phyloP scores from a whole-genome alignment of 2,797 vertebrate species.

The Paratrypauchen microcephalus region DNA sequence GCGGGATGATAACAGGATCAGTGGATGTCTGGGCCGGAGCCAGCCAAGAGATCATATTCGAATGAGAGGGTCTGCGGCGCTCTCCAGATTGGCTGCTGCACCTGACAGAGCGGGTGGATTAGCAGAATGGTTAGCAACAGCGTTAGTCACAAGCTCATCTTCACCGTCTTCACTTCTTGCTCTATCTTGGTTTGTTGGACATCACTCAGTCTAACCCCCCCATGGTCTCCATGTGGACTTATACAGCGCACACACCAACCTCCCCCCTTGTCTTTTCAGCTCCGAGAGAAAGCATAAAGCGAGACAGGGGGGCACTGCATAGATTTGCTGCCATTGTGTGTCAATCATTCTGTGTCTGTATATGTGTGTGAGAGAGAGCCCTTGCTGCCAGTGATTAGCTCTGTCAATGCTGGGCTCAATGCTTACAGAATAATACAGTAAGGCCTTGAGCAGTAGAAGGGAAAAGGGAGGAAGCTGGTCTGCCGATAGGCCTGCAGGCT shows the following conservation, averaged over 20 bases:
- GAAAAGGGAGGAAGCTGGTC: constrained; percentile 57
- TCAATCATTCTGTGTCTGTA: constrained; percentile 77
- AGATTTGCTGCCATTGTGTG: constrained; percentile 83
- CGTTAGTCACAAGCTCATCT: constrained; percentile 64
- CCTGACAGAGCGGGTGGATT: constrained; percentile 63
- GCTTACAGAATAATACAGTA: constrained; percentile 73
- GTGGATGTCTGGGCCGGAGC: constrained; percentile 59
- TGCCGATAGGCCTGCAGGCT: constrained; percentile 52
- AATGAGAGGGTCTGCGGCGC: constrained; percentile 62
- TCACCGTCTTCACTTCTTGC: constrained; percentile 54
- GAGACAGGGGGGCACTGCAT: constrained; percentile 71
- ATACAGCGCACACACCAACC: constrained; percentile 31
- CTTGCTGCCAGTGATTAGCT: constrained; percentile 75
- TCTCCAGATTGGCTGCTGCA: constrained; percentile 62
- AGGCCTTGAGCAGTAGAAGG: constrained; percentile 69
- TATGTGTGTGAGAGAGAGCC: constrained; percentile 49
- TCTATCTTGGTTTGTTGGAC: constrained; percentile 65
- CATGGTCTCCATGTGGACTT: constrained; percentile 17
- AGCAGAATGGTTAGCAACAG: constrained; percentile 58
- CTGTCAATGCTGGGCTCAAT: constrained; percentile 69
- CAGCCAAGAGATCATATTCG: constrained; percentile 67
- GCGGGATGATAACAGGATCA: constrained; percentile 72
- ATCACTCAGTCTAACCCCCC: constrained; percentile 46
- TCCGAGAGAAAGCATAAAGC: constrained; percentile 71
- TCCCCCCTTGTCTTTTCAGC: constrained; percentile 72